A percentile compares a stretch with the other conserved stretches of the same genome.
Conservation (phyloP, 2,113 vertebrate species). For the Phalacrocorax carbo region DNA sequence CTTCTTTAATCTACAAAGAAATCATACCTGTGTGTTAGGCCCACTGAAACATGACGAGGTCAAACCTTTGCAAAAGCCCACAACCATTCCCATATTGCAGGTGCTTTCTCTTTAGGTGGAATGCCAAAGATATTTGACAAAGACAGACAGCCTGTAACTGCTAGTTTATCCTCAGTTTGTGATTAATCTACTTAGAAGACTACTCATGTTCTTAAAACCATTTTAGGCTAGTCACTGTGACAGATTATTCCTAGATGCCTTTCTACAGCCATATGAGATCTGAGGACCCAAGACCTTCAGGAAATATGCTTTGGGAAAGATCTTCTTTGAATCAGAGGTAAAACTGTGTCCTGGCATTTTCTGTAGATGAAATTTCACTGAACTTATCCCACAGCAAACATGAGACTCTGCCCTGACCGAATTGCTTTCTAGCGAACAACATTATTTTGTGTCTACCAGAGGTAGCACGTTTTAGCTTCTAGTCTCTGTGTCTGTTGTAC, state of each 20-base stretch:
- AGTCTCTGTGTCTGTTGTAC: not conserved
- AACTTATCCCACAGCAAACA: not conserved
- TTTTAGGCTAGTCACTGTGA: not conserved
- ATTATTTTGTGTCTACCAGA: not conserved
- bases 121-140: not conserved
- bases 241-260: not conserved
- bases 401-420: not conserved
- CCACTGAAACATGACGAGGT: slow-evolving; percentile 47
- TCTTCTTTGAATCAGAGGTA: not conserved
- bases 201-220: not conserved
- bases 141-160: not conserved
- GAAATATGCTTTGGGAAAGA: not conserved
- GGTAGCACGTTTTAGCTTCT: not conserved
- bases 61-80: slow-evolving; percentile 17
- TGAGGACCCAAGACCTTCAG: not conserved
- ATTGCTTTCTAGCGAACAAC: not conserved
- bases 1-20: slow-evolving; percentile 59
- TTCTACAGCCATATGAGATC: not conserved
- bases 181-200: not conserved
- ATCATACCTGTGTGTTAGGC: slow-evolving; percentile 64
- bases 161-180: not conserved
- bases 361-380: not conserved
- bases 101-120: not conserved
- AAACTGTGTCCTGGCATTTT: not conserved
- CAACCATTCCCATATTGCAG: not conserved